Percentiles rank a stretch among this genome's conserved stretches.
phyloP scores from a whole-genome alignment of 2,113 vertebrate genomes.

The Ceyx cyanopectus region DNA sequence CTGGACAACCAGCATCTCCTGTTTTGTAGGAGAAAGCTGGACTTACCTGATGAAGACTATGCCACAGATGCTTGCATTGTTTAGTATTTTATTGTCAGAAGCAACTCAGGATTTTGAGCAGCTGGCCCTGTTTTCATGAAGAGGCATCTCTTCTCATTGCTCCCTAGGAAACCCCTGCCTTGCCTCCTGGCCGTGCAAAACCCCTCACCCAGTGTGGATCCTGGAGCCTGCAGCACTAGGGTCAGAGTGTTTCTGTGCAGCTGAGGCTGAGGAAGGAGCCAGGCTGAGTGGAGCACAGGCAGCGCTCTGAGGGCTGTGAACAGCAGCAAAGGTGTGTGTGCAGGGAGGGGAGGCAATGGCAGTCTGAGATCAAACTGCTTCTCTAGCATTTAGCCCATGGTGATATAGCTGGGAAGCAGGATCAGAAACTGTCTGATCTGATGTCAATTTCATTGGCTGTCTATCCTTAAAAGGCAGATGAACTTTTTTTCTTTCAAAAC shows the following conservation, averaged over 20 bases:
- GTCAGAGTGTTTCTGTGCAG: rapidly evolving
- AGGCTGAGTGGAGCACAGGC: background rate
- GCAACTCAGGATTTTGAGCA: background rate
- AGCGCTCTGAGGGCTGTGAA: rapidly evolving
- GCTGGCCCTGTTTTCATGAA: background rate
- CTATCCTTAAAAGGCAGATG: background rate
- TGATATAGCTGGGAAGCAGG: background rate
- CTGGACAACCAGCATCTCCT: background rate
- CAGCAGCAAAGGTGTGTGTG: background rate
- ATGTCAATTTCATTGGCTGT: background rate
- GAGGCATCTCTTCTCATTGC: background rate
- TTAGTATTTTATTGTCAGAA: background rate
- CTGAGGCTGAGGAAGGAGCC: background rate
- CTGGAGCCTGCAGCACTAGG: rapidly evolving
- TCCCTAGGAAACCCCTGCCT: background rate
- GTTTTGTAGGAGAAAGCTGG: background rate
- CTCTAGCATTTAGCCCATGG: background rate
- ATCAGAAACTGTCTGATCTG: background rate
- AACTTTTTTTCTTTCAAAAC: background rate
- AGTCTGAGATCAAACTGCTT: background rate
- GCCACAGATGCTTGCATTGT: background rate
- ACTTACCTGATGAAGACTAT: background rate
- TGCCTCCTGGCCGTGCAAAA: background rate
- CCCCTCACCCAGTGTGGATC: rapidly evolving
- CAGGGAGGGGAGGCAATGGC: background rate